Percentiles rank a stretch among this genome's conserved stretches.
phyloP scores from a whole-genome alignment of 1,140 invertebrate genomes.

The Drosophila erecta region DNA sequence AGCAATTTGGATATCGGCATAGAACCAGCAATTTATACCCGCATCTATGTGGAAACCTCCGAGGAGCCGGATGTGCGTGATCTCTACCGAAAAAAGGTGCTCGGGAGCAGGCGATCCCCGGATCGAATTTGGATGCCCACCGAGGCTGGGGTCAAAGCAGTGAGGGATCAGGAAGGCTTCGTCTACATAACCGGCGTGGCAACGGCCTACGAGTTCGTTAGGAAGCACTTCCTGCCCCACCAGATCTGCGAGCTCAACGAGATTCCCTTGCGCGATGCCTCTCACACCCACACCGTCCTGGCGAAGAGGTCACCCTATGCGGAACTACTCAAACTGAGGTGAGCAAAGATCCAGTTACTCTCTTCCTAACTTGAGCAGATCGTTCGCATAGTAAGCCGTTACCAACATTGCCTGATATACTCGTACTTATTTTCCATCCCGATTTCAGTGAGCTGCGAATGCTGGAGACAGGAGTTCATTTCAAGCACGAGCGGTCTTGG shows the following conservation, averaged over 20 bases:
- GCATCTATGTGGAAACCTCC: conserved; percentile 54
- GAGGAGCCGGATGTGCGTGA: conserved; percentile 37
- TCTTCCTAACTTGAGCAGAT: not conserved
- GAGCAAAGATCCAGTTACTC: not conserved
- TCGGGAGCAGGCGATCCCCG: conserved; percentile 30
- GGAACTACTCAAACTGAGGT: conserved; percentile 65
- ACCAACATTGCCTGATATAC: no score
- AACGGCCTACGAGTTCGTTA: conserved; percentile 58
- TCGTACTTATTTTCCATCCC: no score
- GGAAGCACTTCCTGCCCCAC: conserved; percentile 64
- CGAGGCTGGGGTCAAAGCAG: conserved; percentile 56
- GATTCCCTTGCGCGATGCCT: conserved; percentile 60
- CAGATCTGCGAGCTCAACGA: conserved; percentile 79
- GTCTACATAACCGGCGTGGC: conserved; percentile 70
- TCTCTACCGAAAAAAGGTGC: conserved; percentile 59
- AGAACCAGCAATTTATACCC: conserved; percentile 62
- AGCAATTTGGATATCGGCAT: conserved; percentile 70
- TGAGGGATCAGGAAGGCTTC: conserved; percentile 63
- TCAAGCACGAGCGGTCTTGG: conserved; percentile 61
- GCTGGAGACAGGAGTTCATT: conserved; percentile 63
- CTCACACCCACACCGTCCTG: conserved; percentile 29
- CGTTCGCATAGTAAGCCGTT: no score
- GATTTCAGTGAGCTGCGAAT: conserved; percentile 53
- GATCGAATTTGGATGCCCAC: conserved; percentile 58
- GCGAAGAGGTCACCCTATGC: conserved; percentile 58